Base-by-base conservation (phyloP, 2,888 invertebrate genomes). In the Habroteleia sp. region DNA sequence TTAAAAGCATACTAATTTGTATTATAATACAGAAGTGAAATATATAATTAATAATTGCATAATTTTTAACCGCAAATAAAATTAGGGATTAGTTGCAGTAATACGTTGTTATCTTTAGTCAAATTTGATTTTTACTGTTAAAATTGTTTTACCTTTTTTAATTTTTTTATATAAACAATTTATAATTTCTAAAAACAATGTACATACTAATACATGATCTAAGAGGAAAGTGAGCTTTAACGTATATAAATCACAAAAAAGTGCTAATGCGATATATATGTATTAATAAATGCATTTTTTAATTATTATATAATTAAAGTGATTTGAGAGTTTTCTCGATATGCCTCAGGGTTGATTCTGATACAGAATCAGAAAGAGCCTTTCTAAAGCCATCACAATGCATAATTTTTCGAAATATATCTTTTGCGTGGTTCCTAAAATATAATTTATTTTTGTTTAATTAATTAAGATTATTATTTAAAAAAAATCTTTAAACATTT, bases 261-360 rank as follows among this genome's bases (percentile, higher is more conserved):
- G 31, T 33, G 31, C 31, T 48, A n/a, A 1, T 6, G 3, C 11
- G 20, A 2, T 35, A 33, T 50, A 50, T 1, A 33, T 48, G 16
- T 33, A 8, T 23, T 27, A 16, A 17, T 17, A 37, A 42, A 25
- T 25, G 13, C 6, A 13, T 42, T 17, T 31, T 29, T 33, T 20
- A 2, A 16, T 14, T 60, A 46, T 20, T 46, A 3, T 16, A 1
- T 31, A 20, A 27, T 82, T 89, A 90, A 83, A 93, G 89, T 77
- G 91, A 91, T 74, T 91, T 91, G 42, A 97, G 89, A 60, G 94
- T 93, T 86, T 97, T 97, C 82, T 95, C 94, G 63, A 97, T 94
- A 83, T 95, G 94, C 76, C 96, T 92, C 82, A 96, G 92, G 3
- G 94, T 93, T 79, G 93, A 92, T 7, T 93, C 91, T 29, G 95